Evolutionary conservation across 2,797 vertebrate species (phyloP), one percentile per base, ranked within the genome.

Genomic region (Macroramphosus scolopax): DNA sequence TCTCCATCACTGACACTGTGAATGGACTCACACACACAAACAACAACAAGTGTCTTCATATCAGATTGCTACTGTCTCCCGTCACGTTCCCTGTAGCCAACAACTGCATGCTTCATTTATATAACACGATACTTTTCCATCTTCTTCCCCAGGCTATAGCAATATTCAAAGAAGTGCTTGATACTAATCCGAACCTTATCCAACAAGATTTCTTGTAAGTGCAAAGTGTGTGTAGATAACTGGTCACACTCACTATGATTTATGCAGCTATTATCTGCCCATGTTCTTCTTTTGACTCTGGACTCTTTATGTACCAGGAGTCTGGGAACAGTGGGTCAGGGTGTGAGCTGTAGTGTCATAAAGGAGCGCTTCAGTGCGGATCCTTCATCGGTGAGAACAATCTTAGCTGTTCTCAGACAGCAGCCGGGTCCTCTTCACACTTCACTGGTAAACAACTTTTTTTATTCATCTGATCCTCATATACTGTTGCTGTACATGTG

Each of bases 401-500:
- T 90, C 54, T 68, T 92, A 50, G 24, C 5, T 2, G 75, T 90
- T 39, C 71, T 92, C 46, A 68, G 63, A 41, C 52, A 74, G 29
- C 87, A 91, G 75, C 87, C 87, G 1, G 7, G 61, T 44, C 80
- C 63, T 43, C 85, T 92, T 12, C 88, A 89, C 55, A 81, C 80
- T 24, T 82, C 89, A 9, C 69, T 92, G 87, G 91, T 92, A 84
- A 54, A 25, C 8, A 15, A 6, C 20, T 22, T 22, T 22, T 3
- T 22, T 6, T 6, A 22, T 22, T 22, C 20, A 22, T 6, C 20
- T 22, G 6, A 3, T 22, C 20, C 20, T 6, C 20, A 22, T n/a
- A 22, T 6, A 22, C 20, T 22, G 20, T n/a, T 16, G 8, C 8
- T 17, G 12, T 5, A 29, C 12, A 37, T 15, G 13, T n/a, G n/a